Percentiles rank a stretch among this genome's conserved stretches.
phyloP scores from a whole-genome alignment of 2,797 vertebrate genomes.

The Gobionotothen gibberifrons region DNA sequence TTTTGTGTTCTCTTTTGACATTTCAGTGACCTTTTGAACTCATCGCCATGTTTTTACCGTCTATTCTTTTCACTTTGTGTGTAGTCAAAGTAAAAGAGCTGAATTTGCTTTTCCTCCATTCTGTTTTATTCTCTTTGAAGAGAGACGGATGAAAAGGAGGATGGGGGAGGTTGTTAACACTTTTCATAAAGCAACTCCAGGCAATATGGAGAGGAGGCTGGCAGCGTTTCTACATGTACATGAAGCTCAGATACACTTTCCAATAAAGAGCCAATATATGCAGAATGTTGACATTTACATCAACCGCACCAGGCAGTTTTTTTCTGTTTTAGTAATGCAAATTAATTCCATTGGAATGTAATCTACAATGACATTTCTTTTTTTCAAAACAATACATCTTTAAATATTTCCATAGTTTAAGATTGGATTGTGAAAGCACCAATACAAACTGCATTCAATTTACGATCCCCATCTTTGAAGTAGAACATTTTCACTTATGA shows the following conservation, averaged over 20 bases:
- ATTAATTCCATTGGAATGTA: neutral
- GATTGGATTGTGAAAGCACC: neutral
- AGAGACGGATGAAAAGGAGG: conserved; percentile 34
- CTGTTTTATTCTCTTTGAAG: conserved; percentile 63
- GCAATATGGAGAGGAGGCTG: conserved; percentile 28
- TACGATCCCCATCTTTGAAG: neutral
- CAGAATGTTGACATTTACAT: conserved; percentile 1
- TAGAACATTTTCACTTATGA: neutral
- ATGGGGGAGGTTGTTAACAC: conserved; percentile 11
- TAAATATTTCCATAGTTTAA: neutral
- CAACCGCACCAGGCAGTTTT: neutral
- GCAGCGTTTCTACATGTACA: neutral
- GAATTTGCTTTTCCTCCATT: conserved; percentile 44
- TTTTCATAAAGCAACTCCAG: conserved; percentile 43
- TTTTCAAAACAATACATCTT: too few relatives aligned
- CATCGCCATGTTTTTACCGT: conserved; percentile 6
- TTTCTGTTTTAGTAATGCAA: neutral
- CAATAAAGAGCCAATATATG: conserved; percentile 9
- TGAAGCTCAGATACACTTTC: conserved; percentile 4
- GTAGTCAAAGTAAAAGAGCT: conserved; percentile 28
- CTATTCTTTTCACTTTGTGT: conserved; percentile 30
- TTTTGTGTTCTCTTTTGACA: conserved; percentile 34
- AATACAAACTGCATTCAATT: neutral
- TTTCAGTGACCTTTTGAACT: conserved; percentile 45
- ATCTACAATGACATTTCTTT: neutral